phyloP scores from a whole-genome alignment of 2,113 vertebrate genomes.

The Pantherophis guttatus region DNA sequence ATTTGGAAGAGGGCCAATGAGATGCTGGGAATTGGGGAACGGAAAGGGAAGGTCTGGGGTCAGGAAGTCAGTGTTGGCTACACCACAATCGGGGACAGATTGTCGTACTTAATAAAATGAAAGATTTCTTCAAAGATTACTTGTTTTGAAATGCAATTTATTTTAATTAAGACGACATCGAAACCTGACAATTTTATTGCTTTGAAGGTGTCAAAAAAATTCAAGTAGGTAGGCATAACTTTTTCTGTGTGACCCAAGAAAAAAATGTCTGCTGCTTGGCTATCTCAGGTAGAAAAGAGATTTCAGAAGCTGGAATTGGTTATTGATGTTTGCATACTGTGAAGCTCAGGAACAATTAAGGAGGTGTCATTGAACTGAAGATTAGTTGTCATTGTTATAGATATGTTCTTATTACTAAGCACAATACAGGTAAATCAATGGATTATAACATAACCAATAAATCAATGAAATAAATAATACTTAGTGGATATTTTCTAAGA shows the following conservation, averaged over 20 bases:
- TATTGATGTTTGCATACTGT: not conserved
- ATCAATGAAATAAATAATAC: not conserved
- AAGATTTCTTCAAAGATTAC: no score
- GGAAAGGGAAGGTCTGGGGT: no score
- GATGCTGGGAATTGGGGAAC: no score
- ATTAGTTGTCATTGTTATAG: not conserved
- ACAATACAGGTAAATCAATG: not conserved
- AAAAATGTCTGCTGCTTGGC: not conserved
- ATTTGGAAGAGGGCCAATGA: no score
- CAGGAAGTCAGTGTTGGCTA: no score
- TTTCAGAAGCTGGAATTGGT: not conserved
- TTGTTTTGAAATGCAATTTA: no score
- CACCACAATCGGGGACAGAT: no score
- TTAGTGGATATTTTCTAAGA: not conserved
- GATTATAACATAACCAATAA: not conserved
- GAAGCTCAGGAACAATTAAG: not conserved
- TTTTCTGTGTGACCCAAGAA: not conserved
- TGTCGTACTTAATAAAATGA: no score
- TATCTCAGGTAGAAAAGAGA: not conserved
- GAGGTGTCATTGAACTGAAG: not conserved
- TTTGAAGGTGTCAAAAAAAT: not conserved
- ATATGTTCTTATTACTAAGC: not conserved
- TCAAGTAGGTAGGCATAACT: not conserved
- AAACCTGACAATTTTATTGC: not conserved
- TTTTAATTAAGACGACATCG: no score